Base-by-base conservation (phyloP, 2,797 vertebrate species). In the Bovichtus variegatus region DNA sequence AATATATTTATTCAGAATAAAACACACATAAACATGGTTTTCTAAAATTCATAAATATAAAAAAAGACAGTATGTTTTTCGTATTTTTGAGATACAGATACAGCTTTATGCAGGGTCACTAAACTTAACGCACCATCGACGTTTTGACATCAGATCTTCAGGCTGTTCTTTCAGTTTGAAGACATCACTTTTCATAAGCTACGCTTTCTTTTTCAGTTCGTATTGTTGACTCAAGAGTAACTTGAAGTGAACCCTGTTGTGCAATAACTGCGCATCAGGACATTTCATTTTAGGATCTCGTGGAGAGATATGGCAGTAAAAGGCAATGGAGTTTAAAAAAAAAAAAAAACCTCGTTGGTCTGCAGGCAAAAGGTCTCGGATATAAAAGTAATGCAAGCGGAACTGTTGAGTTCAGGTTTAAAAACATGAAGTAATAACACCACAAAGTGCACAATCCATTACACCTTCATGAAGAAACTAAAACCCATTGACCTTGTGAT, bases 1-100 rank as follows among this genome's bases (percentile, higher is more conserved):
- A 75, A 36, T 44, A 38, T 12, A 61, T 86, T 90, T 89, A 82
- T 83, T 84, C 36, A 63, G 53, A 76, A 70, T 59, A 59, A 74
- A 43, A 72, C 31, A 81, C 5, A 43, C 43, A 63, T 23, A 76
- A 49, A 68, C 58, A 85, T 78, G 73, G 67, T 64, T 47, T 64
- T 47, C 19, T 50, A 11, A 40, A 65, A 6, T 15, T 58, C 44
- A 75, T 57, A 66, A 80, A 86, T 78, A 79, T 36, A 74, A n/a
- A n/a, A 71, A 82, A 62, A 75, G 40, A 70, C 34, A 2, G 4
- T 31, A 25, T 23, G 18, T 6, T 68, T 71, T 38, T 38, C 36
- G 43, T 13, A 64, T 29, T 73, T 49, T 18, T 63, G 21, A 19
- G 43, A 53, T 4, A 66, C 12, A 38, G 68, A 62, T 47, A n/a